A percentile compares a stretch with the other conserved stretches of the same genome.
Evolutionary conservation across 2,888 invertebrate genomes (phyloP).

Genomic region (Amphipyra tragopoginis): DNA sequence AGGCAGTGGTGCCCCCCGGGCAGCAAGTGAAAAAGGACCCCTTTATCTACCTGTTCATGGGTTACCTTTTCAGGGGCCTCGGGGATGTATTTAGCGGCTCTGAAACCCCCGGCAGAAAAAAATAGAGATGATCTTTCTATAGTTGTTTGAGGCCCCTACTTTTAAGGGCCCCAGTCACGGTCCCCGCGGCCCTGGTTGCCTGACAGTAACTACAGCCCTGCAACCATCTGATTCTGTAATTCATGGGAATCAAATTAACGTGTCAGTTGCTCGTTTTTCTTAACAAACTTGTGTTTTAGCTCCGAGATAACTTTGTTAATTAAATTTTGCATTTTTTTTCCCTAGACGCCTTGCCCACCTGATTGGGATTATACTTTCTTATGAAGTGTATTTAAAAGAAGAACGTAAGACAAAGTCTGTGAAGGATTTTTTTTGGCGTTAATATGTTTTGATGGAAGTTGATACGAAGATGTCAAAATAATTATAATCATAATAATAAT

Average conservation of each 20-base stretch:
- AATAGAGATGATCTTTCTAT: no score
- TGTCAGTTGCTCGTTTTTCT: conserved; percentile 87
- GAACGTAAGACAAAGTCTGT: conserved; percentile 21
- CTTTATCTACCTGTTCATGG: no score
- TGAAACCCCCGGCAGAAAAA: no score
- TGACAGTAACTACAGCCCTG: no score
- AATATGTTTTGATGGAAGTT: not conserved
- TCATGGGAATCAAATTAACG: conserved; percentile 87
- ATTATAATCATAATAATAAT: not conserved
- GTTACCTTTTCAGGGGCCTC: no score
- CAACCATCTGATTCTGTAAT: conserved; percentile 70
- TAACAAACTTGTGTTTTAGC: conserved; percentile 87
- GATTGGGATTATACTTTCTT: conserved; percentile 76
- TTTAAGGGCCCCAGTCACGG: no score
- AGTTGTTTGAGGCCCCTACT: no score
- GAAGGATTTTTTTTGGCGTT: conserved; percentile 11
- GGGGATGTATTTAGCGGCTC: no score
- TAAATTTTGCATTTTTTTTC: conserved; percentile 86
- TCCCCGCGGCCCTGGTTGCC: no score
- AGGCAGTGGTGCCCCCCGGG: no score
- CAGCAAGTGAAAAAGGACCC: no score
- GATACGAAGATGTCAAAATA: not conserved
- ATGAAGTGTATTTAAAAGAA: conserved; percentile 67
- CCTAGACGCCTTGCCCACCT: conserved; percentile 61
- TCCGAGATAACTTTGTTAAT: conserved; percentile 87